Evolutionary conservation across 2,797 vertebrate species (phyloP), one percentile per base, ranked within the genome.

Genomic region (Hypotaenidia okinawae): DNA sequence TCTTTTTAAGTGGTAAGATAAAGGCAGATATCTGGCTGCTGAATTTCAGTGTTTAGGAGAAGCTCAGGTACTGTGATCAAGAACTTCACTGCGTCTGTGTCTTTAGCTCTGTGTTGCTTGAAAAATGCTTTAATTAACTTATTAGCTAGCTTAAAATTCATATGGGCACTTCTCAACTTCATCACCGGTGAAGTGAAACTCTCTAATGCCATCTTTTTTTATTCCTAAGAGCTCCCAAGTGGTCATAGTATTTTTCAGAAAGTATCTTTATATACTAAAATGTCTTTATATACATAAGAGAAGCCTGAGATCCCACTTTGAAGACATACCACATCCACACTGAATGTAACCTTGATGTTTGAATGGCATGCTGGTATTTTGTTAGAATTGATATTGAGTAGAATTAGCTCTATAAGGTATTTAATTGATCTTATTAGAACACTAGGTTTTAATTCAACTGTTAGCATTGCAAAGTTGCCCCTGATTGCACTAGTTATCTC

Each of bases 61-160:
- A 78, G 30, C 41, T 88, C 33, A 62, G 27, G 18, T 84, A 24
- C 28, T 47, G 23, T 67, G 70, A 67, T 61, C 25, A 63, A 76
- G 27, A 52, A n/a, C 23, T 78, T 90, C 82, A 19, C 22, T 58
- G 33, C 72, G 35, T 25, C 11, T 66, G 18, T 86, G 27, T 64
- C n/a, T 51, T 91, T 91, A 5, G 4, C 25, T 87, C 43, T 49
- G 1, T 32, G 45, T 68, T 70, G 23, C 84, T 77, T 93, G 74
- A 45, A 93, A 90, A 93, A 67, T 89, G 45, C 14, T 87, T 87
- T 82, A 39, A 66, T 78, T 87, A 78, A 87, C 27, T 55, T 93
- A 82, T 16, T 49, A 84, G 13, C 27, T 93, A 49, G 17, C 68
- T 89, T 92, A 84, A 37, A 91, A 90, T 81, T 86, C 75, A 76